Base-by-base conservation (phyloP, 23 tunicate species). In the Pegea sp. region DNA sequence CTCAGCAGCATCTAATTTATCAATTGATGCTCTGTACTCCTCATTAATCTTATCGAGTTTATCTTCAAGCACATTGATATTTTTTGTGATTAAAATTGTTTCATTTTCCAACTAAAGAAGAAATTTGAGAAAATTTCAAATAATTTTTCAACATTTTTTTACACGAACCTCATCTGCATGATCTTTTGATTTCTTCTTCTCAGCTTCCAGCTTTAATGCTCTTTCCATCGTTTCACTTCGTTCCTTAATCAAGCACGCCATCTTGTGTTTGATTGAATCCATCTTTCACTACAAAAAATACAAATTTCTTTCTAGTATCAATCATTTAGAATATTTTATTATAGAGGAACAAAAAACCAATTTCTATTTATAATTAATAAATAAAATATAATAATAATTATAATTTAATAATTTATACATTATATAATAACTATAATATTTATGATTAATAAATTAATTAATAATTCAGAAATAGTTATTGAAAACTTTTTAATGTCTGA, bases 201-300 rank as follows among this genome's bases (percentile, higher is more conserved):
- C 95, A 27, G 66, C 60, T 84, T 84, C 95, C 22, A 76, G 64
- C 24, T 52, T 44, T n/a, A 74, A 59, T 8, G 95, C 95, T 52
- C 32, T 67, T 67, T 73, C 95, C 53, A 89, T 61, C 5, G 98
- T 81, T 61, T 89, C 98, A 42, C 68, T 81, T 51, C 74, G 77
- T 51, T 89, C 98, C 57, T 79, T 79, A 59, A 89, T 71, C 11
- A 89, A 62, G 24, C 98, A 75, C 53, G 68, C 90, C 98, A 89
- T 89, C 52, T 89, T 89, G 59, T 89, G 98, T 61, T 89, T 89
- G 44, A 89, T 89, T 8, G 98, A 89, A 33, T 89, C 98, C 98
- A 89, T 89, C 52, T 63, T 63, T n/a, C n/a, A n/a, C n/a, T n/a
- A n/a, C n/a, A n/a, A n/a, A n/a, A n/a, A n/a, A n/a, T n/a, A n/a